Conservation (phyloP, 2,113 vertebrate species). For the Epinephelus fuscoguttatus region DNA sequence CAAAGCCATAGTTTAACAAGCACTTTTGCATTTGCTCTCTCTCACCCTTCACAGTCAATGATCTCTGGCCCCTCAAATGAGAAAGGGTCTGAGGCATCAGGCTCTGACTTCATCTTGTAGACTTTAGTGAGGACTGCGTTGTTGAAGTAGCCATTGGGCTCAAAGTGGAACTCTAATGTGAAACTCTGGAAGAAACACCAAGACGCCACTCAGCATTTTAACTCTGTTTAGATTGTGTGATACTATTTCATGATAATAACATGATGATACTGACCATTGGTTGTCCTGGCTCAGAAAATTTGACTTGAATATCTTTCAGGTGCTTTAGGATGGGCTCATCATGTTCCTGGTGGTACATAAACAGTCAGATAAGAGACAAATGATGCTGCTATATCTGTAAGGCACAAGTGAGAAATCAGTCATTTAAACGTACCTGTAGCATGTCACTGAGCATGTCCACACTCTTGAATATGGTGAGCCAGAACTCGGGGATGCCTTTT, state of each 20-base stretch:
- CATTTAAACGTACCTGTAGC: conserved; percentile 88
- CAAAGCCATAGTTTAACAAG: conserved; percentile 1
- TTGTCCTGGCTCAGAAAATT: conserved; percentile 94
- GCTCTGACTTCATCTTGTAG: conserved; percentile 98
- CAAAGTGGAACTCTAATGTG: conserved; percentile 97
- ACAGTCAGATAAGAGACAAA: not conserved
- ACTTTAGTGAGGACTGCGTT: conserved; percentile 95
- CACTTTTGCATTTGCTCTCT: not conserved
- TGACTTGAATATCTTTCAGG: conserved; percentile 96
- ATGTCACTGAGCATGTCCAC: conserved; percentile 98
- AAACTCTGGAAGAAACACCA: conserved; percentile 87
- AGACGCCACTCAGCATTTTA: not conserved
- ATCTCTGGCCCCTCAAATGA: conserved; percentile 99
- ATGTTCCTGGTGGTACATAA: conserved; percentile 87
- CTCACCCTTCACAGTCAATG: conserved; percentile 97
- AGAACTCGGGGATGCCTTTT: conserved; percentile 97
- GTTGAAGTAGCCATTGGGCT: conserved; percentile 95
- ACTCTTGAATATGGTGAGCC: conserved; percentile 97
- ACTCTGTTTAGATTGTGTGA: not conserved
- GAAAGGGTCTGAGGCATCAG: conserved; percentile 93
- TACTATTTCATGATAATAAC: not conserved
- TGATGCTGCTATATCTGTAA: not conserved
- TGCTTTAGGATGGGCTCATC: conserved; percentile 98
- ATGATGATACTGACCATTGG: conserved; percentile 91
- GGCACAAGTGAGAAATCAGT: not conserved